Evolutionary conservation across 2,888 invertebrate genomes (phyloP).

Genomic region (Drosophila stalkeri): DNA sequence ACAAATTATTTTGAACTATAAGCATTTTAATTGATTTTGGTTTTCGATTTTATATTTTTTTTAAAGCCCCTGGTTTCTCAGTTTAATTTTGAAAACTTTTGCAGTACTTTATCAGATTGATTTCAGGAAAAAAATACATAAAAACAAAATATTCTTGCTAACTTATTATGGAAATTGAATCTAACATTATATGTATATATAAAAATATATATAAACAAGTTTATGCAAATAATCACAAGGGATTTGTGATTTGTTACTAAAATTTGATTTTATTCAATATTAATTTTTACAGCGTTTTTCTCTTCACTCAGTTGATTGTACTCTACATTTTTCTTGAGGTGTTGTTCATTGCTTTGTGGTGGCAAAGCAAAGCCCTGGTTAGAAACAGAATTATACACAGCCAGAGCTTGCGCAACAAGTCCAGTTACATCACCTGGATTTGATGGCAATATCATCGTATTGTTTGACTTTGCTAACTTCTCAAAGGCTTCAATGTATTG

Average conservation of each 20-base stretch:
- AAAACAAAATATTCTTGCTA: not conserved
- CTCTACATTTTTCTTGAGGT: constrained; percentile 49
- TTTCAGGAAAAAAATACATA: not conserved
- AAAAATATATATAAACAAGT: not conserved
- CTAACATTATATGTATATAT: constrained; percentile 1
- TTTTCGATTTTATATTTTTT: not conserved
- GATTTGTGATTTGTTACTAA: constrained; percentile 44
- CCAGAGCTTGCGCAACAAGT: constrained; percentile 83
- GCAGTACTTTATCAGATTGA: not conserved
- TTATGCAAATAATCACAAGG: constrained; percentile 3
- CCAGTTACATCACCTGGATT: constrained; percentile 89
- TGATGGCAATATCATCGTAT: constrained; percentile 96
- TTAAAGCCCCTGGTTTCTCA: not conserved
- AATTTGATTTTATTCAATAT: constrained; percentile 69
- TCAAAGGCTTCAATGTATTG: constrained; percentile 98
- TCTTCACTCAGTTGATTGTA: constrained; percentile 61
- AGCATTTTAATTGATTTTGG: not conserved
- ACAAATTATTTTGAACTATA: not conserved
- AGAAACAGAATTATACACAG: constrained; percentile 83
- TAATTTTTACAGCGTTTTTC: constrained; percentile 65
- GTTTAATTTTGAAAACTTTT: not conserved
- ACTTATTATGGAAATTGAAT: not conserved
- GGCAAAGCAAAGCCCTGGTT: constrained; percentile 40
- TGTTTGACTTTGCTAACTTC: constrained; percentile 95
- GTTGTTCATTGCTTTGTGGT: constrained; percentile 27